Conservation (phyloP, 2,113 vertebrate species). For the Empidonax traillii region DNA sequence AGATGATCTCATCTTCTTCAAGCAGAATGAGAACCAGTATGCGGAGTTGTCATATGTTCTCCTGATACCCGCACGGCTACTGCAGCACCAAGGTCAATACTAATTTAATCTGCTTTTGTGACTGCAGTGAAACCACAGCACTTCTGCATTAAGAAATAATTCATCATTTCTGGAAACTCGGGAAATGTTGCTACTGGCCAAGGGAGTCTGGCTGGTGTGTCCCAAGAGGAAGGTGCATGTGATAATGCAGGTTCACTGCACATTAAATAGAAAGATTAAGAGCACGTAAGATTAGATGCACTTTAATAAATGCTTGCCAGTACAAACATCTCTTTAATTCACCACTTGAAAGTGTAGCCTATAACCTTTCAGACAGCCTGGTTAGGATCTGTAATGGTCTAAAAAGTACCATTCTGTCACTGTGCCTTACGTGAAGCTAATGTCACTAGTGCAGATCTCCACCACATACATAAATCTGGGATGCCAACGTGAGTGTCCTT, state of each 20-base stretch:
- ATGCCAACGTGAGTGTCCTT: background rate
- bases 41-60: background rate
- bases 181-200: constrained; percentile 18
- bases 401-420: background rate
- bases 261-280: background rate
- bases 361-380: background rate
- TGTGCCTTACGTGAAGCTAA: background rate
- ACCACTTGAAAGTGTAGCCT: background rate
- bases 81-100: constrained; percentile 59
- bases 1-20: constrained; percentile 59
- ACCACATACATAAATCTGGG: background rate
- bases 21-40: constrained; percentile 33
- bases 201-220: background rate
- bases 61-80: background rate
- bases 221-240: background rate
- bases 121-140: constrained; percentile 41
- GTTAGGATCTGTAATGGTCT: background rate
- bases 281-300: background rate
- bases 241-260: constrained; percentile 18
- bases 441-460: background rate
- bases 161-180: constrained; percentile 54
- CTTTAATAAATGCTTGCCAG: background rate
- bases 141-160: constrained; percentile 54
- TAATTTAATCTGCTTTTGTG: constrained; percentile 63
- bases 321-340: background rate